These are phyloP conservation scores for Kryptopterus vitreolus DNA, from an alignment of 2,797 vertebrate species.

Conservation along the genomic window DNA sequence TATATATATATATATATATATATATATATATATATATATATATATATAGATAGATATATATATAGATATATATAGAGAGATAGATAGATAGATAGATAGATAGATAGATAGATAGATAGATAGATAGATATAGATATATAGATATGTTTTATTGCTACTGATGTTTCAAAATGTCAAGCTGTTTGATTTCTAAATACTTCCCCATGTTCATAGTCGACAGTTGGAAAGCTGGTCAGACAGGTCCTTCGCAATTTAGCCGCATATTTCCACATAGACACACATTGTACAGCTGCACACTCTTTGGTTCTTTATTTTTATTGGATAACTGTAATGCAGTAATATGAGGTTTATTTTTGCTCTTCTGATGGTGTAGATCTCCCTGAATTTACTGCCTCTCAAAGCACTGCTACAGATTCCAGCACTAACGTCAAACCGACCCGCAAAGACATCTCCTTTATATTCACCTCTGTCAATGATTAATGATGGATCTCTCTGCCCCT, in stretches of 20 bases:
- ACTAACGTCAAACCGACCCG: conserved; percentile 17
- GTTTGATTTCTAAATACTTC: neutral
- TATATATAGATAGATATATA: too few species aligned
- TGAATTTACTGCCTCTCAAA: neutral
- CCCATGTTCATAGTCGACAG: neutral
- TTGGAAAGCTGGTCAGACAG: neutral
- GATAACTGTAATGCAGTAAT: neutral
- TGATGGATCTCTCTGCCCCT: conserved; percentile 41
- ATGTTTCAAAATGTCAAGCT: neutral
- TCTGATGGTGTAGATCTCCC: too few species aligned
- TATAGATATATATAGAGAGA: too few species aligned
- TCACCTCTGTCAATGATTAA: conserved; percentile 35
- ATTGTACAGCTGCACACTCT: neutral
- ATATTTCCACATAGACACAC: neutral
- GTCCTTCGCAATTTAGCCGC: neutral
- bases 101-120: too few species aligned
- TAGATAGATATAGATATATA: too few species aligned
- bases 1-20: neutral
- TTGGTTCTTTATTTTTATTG: neutral
- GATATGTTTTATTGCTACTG: too few species aligned
- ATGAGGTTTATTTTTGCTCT: too few species aligned
- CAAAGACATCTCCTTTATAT: conserved; percentile 38
- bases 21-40: neutral
- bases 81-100: too few species aligned
- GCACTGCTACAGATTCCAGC: conserved; percentile 29